Percentiles rank a stretch among this genome's conserved stretches.
Evolutionary conservation across 2,888 invertebrate genomes (phyloP).

Genomic region (Sesia bembeciformis): DNA sequence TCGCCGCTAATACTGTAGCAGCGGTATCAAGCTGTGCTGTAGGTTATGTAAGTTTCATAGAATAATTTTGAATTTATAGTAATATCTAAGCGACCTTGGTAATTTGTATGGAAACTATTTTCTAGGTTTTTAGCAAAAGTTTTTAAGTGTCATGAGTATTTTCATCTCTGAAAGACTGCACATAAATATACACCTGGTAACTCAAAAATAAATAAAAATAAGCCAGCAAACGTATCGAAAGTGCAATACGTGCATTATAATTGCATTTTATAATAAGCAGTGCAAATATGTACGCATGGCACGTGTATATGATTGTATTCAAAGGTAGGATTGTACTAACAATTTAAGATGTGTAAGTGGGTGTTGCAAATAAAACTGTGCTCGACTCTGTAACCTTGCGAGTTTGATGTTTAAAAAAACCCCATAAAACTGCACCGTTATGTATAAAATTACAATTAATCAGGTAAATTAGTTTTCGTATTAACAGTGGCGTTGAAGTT

Average conservation of each 20-base stretch:
- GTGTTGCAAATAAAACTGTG: not conserved
- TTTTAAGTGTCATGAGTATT: too few relatives aligned
- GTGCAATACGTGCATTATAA: conserved; percentile 58
- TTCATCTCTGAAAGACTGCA: too few relatives aligned
- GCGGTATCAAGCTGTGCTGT: too few relatives aligned
- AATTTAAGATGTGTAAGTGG: not conserved
- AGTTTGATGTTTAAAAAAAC: not conserved
- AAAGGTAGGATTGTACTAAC: not conserved
- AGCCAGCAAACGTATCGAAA: conserved; percentile 54
- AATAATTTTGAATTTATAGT: too few relatives aligned
- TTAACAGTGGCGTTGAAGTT: conserved; percentile 8
- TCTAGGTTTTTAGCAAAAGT: too few relatives aligned
- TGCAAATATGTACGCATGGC: conserved; percentile 55
- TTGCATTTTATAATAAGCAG: conserved; percentile 61
- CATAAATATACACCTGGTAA: too few relatives aligned
- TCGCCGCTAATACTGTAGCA: too few relatives aligned
- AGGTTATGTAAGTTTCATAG: too few relatives aligned
- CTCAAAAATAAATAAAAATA: conserved; percentile 36
- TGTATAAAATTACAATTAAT: conserved; percentile 3
- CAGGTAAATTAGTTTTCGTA: not conserved
- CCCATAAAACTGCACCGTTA: conserved; percentile 1
- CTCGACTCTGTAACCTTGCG: not conserved
- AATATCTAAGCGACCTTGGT: too few relatives aligned
- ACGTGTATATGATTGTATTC: conserved; percentile 13
- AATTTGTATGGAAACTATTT: too few relatives aligned